Percentiles rank a stretch among this genome's conserved stretches.
Conservation (phyloP, 2,797 vertebrate genomes). For the Danio kyathit region DNA sequence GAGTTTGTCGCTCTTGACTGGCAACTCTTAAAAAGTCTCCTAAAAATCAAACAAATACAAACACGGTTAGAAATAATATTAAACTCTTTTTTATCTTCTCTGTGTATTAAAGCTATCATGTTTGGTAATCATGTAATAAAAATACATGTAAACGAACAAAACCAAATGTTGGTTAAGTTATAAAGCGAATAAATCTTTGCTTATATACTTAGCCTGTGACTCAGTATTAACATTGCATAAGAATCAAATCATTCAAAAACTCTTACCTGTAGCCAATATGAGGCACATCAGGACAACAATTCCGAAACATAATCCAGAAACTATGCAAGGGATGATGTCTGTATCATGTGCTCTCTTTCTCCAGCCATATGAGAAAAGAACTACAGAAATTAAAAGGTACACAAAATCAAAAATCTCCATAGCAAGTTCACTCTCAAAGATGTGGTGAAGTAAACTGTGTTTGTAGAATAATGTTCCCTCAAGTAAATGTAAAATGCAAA, state of each 20-base stretch:
- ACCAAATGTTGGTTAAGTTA: background rate
- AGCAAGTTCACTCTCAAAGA: background rate
- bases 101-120: background rate
- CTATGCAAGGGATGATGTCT: rapidly evolving
- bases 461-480: background rate
- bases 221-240: background rate
- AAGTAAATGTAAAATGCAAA: background rate
- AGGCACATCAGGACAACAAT: background rate
- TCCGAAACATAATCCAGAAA: rapidly evolving
- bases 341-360: background rate
- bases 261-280: background rate
- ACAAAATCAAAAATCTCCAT: background rate
- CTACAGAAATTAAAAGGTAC: background rate
- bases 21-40: too few species aligned
- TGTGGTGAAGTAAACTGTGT: background rate
- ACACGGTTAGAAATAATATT: background rate
- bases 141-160: too few species aligned
- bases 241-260: background rate
- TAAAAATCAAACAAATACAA: background rate
- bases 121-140: background rate
- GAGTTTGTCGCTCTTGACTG: too few species aligned
- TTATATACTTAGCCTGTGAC: too few species aligned
- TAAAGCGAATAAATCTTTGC: background rate
- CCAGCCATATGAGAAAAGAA: background rate
- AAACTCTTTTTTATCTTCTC: background rate